Evolutionary conservation across 1,140 invertebrate genomes (phyloP).

Genomic region (Cherax quadricarinatus): DNA sequence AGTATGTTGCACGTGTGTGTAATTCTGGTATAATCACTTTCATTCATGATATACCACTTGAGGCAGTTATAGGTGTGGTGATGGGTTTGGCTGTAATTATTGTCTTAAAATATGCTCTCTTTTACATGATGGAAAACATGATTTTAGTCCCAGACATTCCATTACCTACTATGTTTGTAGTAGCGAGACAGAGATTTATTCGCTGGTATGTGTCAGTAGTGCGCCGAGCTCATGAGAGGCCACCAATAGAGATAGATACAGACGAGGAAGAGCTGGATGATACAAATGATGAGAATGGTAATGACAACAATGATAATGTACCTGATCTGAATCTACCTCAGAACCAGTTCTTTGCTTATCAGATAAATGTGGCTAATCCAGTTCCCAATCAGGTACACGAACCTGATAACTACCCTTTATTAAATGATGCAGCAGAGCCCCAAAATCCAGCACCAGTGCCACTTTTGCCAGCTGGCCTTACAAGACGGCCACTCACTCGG

Average conservation of each 20-base stretch:
- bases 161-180: slow-evolving; percentile 22
- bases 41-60: slow-evolving; percentile 57
- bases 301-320: slow-evolving; percentile 68
- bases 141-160: slow-evolving; percentile 61
- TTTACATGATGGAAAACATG: slow-evolving; percentile 67
- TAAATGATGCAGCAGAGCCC: neutral
- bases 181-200: slow-evolving; percentile 41
- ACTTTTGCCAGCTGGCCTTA: slow-evolving; percentile 15
- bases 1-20: neutral
- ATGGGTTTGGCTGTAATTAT: slow-evolving; percentile 46
- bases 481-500: slow-evolving; percentile 41
- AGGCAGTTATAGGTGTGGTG: slow-evolving; percentile 47
- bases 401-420: neutral
- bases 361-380: slow-evolving; percentile 7
- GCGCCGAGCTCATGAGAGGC: slow-evolving; percentile 22
- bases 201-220: slow-evolving; percentile 51
- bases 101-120: slow-evolving; percentile 45
- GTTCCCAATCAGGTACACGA: neutral
- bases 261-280: slow-evolving; percentile 66
- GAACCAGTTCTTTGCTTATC: slow-evolving; percentile 39
- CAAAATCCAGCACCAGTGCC: neutral
- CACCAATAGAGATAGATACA: slow-evolving; percentile 47
- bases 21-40: slow-evolving; percentile 19
- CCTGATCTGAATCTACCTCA: slow-evolving; percentile 60
- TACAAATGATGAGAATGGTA: slow-evolving; percentile 69